These are phyloP conservation scores for Perca fluviatilis DNA, from an alignment of 2,113 vertebrate species.

Conservation along the genomic window DNA sequence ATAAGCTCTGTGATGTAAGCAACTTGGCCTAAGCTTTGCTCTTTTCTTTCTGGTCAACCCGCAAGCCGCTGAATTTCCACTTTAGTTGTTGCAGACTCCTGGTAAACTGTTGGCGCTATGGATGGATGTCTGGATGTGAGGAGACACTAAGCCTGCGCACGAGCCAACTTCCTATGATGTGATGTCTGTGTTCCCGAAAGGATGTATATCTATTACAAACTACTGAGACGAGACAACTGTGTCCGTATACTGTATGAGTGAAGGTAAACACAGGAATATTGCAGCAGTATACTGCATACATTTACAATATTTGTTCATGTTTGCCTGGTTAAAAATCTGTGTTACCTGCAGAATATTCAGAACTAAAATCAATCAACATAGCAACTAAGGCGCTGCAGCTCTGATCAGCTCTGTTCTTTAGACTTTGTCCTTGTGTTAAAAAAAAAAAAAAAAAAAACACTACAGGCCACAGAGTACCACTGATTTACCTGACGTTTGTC, in stretches of 20 bases:
- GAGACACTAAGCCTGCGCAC: slow-evolving; percentile 36
- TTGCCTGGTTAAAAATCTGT: background rate
- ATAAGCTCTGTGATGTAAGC: slow-evolving; percentile 18
- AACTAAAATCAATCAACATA: background rate
- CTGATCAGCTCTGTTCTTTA: slow-evolving; percentile 28
- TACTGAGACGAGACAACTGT: background rate
- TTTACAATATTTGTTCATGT: background rate
- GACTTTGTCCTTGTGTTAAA: slow-evolving; percentile 37
- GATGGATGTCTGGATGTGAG: slow-evolving; percentile 38
- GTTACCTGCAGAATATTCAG: background rate
- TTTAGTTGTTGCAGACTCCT: slow-evolving; percentile 18
- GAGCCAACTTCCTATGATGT: background rate
- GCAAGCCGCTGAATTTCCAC: slow-evolving; percentile 34
- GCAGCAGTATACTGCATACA: background rate
- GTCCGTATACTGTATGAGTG: background rate
- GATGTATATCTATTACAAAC: slow-evolving; percentile 7
- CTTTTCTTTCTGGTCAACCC: slow-evolving; percentile 27
- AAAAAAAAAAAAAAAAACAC: background rate
- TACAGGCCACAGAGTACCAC: slow-evolving; percentile 30
- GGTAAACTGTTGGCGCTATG: slow-evolving; percentile 48
- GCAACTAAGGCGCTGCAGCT: background rate
- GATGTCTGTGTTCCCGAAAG: background rate
- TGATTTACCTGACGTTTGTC: slow-evolving; percentile 53
- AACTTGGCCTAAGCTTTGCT: slow-evolving; percentile 5
- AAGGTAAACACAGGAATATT: background rate